Evolutionary conservation across 2,888 invertebrate genomes (phyloP), one percentile per base, ranked within the genome.

Genomic region (Sinodicranocentrus sp.): DNA sequence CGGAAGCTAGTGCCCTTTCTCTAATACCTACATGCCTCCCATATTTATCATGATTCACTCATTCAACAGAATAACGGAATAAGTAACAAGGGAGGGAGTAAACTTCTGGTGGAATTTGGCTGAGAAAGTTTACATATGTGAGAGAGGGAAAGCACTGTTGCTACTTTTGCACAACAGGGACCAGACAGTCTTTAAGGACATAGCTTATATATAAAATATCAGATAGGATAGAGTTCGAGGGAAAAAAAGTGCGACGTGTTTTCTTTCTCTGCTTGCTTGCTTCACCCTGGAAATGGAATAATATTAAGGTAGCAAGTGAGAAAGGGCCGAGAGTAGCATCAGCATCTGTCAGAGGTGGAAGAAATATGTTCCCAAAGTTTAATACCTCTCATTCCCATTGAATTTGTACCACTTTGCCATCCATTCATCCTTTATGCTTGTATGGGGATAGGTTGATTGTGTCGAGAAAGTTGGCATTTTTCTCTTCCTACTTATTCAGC

Each of bases 351-450:
- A 79, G 80, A 72, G 80, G 65, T 63, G 39, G 65, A 80, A 80
- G 80, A 80, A 80, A 80, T 80, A 80, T 80, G 80, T 80, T 80
- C 72, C 80, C 80, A 65, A 80, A 80, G 80, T 80, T 80, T 80
- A 80, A 80, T 80, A 80, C 72, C 80, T n/a, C 80, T 80, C 80
- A 80, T 80, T 80, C 80, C 65, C 52, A 72, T 72, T 72, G 72
- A 80, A 80, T 80, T 80, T 80, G 80, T 72, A 80, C 80, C 72
- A 80, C 72, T 80, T 80, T 80, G 72, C 80, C 72, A 80, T 72
- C 80, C 80, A 80, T 80, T 80, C 80, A 80, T 80, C 44, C 80
- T 72, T 63, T 65, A 39, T 13, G 39, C 39, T 39, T 5, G 13
- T 39, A 8, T 13, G 13, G 39, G 13, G 39, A 39, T 5, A 39